A percentile compares a stretch with the other conserved stretches of the same genome.
Evolutionary conservation across 2,797 vertebrate species (phyloP).

Genomic region (Oophaga sylvatica): DNA sequence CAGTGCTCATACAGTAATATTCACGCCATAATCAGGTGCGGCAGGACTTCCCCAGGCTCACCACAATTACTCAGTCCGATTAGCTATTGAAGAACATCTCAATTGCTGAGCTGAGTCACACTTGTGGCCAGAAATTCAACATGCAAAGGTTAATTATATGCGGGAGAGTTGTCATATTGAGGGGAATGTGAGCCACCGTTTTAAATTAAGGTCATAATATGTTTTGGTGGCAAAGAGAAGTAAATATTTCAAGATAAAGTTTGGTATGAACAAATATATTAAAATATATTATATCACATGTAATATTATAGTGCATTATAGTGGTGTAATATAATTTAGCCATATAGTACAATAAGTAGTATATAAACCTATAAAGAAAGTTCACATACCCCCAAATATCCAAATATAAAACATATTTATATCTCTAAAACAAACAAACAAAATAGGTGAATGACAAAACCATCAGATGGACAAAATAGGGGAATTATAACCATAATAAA

Average conservation of each 20-base stretch:
- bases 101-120: conserved; percentile 33
- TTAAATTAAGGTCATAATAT: background rate
- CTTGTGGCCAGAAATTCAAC: background rate
- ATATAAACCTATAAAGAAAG: background rate
- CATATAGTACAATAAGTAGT: background rate
- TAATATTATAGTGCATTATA: background rate
- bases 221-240: background rate
- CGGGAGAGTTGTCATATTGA: background rate
- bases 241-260: background rate
- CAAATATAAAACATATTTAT: too few relatives aligned
- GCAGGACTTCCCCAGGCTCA: conserved; percentile 42
- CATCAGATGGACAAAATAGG: too few relatives aligned
- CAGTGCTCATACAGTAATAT: background rate
- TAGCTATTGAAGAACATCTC: conserved; percentile 37
- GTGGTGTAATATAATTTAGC: background rate
- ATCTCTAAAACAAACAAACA: background rate
- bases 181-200: background rate
- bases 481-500: too few relatives aligned
- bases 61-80: conserved; percentile 48
- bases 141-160: conserved; percentile 46
- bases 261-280: background rate
- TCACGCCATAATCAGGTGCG: conserved; percentile 1
- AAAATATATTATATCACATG: background rate
- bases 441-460: too few relatives aligned
- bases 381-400: too few relatives aligned